Evolutionary conservation across 2,888 invertebrate genomes (phyloP).

Genomic region (Acanthosepion esculentum): DNA sequence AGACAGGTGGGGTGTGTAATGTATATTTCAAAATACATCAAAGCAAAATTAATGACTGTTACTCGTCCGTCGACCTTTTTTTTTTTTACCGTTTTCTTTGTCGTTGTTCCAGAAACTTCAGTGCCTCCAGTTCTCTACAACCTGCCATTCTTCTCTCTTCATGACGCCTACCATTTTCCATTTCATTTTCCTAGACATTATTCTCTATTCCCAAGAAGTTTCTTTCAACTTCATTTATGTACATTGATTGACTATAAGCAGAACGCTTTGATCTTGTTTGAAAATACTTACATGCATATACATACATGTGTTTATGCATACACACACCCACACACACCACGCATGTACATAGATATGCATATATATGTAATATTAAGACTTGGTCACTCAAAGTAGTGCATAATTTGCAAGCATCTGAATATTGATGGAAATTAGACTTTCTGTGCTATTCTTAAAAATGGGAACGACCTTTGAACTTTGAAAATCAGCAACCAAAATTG

Average conservation of each 20-base stretch:
- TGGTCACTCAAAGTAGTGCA: too few relatives aligned
- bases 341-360: too few relatives aligned
- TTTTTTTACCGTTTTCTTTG: neutral
- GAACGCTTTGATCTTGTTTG: neutral
- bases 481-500: too few relatives aligned
- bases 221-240: neutral
- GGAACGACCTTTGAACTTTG: too few relatives aligned
- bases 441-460: too few relatives aligned
- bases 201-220: neutral
- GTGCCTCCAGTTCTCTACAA: neutral
- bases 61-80: neutral
- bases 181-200: neutral
- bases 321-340: too few relatives aligned
- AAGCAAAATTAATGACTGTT: neutral
- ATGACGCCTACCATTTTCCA: neutral
- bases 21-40: neutral
- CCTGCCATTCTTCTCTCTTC: neutral
- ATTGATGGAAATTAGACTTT: too few relatives aligned
- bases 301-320: neutral
- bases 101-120: neutral
- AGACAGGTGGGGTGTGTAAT: neutral
- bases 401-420: too few relatives aligned
- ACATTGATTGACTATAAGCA: neutral
- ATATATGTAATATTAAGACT: too few relatives aligned
- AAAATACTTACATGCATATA: neutral